Evolutionary conservation across 2,888 invertebrate genomes (phyloP).

Genomic region (Eubasilissa splendida): DNA sequence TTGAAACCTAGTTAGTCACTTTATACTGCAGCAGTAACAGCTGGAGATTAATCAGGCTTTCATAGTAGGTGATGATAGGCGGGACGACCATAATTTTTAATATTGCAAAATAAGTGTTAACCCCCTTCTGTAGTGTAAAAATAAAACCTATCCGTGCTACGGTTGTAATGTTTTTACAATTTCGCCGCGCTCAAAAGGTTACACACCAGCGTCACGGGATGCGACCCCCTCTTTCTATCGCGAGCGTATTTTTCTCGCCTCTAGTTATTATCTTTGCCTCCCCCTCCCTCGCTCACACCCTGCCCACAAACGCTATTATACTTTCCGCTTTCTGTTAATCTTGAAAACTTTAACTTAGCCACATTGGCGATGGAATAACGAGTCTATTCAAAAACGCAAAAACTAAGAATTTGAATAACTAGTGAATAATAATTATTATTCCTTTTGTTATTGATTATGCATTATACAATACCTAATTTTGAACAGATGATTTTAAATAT

Average conservation of each 20-base stretch:
- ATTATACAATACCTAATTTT: too few relatives aligned
- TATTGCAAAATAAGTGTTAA: not conserved
- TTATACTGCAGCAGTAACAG: too few relatives aligned
- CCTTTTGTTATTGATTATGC: too few relatives aligned
- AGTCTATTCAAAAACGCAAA: too few relatives aligned
- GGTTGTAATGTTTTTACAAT: not conserved
- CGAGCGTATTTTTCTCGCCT: constrained; percentile 32
- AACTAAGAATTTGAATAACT: too few relatives aligned
- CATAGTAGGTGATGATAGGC: too few relatives aligned
- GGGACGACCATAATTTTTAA: not conserved
- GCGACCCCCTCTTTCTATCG: constrained; percentile 34
- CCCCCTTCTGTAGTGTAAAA: not conserved
- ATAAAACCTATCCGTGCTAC: not conserved
- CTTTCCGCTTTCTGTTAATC: constrained; percentile 57
- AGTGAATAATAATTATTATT: too few relatives aligned
- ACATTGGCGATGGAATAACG: too few relatives aligned
- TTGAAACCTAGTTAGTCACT: too few relatives aligned
- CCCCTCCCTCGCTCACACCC: constrained; percentile 17
- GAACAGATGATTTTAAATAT: too few relatives aligned
- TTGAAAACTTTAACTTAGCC: constrained; percentile 53
- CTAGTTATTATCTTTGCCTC: constrained; percentile 15
- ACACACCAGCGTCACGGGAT: constrained; percentile 31
- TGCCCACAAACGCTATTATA: constrained; percentile 56
- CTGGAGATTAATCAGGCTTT: too few relatives aligned
- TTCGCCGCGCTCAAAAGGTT: constrained; percentile 20